phyloP scores from a whole-genome alignment of 1,140 invertebrate genomes.

The Trichonephila inaurata region DNA sequence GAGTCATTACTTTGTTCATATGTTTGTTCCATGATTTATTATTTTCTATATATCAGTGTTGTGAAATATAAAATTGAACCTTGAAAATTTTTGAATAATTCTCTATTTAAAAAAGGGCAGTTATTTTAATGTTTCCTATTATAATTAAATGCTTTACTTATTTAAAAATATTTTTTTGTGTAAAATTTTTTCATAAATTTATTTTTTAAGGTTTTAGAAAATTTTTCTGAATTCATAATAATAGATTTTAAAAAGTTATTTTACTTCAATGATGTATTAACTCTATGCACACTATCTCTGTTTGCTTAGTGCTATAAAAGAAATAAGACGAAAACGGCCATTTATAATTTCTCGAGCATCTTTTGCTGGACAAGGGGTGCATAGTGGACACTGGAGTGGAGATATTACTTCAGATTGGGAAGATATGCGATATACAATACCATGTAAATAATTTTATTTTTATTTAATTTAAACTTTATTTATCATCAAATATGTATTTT shows the following conservation, averaged over 20 bases:
- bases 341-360: slow-evolving; percentile 92
- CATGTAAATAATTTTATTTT: slow-evolving; percentile 79
- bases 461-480: neutral
- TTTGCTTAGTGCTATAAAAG: slow-evolving; percentile 83
- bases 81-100: no score
- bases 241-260: neutral
- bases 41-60: no score
- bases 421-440: slow-evolving; percentile 82
- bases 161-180: neutral
- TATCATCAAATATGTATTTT: no score
- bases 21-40: no score
- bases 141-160: neutral
- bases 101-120: no score
- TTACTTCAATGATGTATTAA: neutral
- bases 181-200: neutral
- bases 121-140: neutral
- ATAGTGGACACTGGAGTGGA: slow-evolving; percentile 95
- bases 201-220: neutral
- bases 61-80: no score
- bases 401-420: slow-evolving; percentile 83
- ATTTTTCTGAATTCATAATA: neutral
- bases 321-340: slow-evolving; percentile 82
- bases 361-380: slow-evolving; percentile 89
- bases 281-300: neutral
- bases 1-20: no score